phyloP scores from a whole-genome alignment of 1,140 invertebrate genomes.

The Drosophila watanabei region DNA sequence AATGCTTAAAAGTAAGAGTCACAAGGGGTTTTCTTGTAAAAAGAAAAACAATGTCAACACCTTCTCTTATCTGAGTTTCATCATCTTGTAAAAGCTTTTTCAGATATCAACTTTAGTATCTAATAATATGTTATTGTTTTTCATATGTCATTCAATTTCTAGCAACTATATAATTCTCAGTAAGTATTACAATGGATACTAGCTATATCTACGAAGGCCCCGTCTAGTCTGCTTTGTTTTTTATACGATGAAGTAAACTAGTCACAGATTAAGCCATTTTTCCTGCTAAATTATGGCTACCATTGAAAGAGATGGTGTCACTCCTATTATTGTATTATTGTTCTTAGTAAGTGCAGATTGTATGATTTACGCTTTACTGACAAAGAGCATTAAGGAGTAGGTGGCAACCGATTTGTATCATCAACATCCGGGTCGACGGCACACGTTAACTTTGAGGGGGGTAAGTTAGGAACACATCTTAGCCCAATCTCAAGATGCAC shows the following conservation, averaged over 20 bases:
- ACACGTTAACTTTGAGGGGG: neutral
- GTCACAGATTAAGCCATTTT: neutral
- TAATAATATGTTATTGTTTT: neutral
- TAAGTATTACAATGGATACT: neutral
- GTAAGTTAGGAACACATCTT: neutral
- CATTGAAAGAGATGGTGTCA: neutral
- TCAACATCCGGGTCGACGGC: constrained; percentile 9
- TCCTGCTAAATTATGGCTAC: neutral
- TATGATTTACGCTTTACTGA: neutral
- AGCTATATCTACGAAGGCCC: no score
- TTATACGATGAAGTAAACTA: neutral
- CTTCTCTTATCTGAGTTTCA: neutral
- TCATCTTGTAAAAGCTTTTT: constrained; percentile 6
- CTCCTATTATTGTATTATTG: constrained; percentile 7
- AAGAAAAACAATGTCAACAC: neutral
- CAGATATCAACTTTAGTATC: neutral
- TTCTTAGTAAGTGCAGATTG: constrained; percentile 11
- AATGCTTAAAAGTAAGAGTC: neutral
- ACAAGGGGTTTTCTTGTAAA: neutral
- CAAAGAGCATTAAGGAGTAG: neutral
- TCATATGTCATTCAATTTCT: neutral
- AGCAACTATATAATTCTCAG: neutral
- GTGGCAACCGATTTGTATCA: constrained; percentile 20
- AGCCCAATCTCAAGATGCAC: constrained; percentile 35
- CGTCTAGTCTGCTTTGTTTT: neutral